Conservation (phyloP, 2,797 vertebrate genomes). For the Dicrostonyx torquatus region DNA sequence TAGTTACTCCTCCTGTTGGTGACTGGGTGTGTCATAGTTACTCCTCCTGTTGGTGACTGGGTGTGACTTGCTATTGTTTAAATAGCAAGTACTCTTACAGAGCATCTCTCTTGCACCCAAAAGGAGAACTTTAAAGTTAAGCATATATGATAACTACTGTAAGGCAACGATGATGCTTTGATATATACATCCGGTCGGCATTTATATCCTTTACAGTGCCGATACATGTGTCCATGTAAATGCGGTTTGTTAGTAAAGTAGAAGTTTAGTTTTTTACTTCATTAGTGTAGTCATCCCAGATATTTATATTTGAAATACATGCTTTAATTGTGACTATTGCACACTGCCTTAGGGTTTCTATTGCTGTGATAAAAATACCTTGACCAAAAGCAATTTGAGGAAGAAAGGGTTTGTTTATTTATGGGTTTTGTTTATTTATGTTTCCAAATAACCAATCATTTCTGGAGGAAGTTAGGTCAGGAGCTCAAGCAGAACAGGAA, state of each 20-base stretch:
- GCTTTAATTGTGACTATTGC: neutral
- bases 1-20: neutral
- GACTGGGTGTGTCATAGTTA: neutral
- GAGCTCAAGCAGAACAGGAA: neutral
- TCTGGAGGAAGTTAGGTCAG: neutral
- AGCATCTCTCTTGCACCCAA: neutral
- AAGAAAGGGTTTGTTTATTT: neutral
- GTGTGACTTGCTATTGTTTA: neutral
- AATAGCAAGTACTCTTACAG: neutral
- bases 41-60: neutral
- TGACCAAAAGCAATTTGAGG: neutral
- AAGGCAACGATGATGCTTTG: neutral
- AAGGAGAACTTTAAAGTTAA: neutral
- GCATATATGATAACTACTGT: neutral
- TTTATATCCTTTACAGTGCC: neutral
- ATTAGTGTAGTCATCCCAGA: neutral
- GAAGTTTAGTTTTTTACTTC: neutral
- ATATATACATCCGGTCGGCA: neutral
- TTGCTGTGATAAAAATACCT: neutral
- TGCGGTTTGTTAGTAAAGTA: neutral
- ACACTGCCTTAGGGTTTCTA: neutral
- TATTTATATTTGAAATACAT: neutral
- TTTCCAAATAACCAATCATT: neutral
- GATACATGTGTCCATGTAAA: neutral
- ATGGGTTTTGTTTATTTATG: neutral